These are phyloP conservation scores for Sciurus vulgaris DNA, from an alignment of 2,797 vertebrate species.

Conservation along the genomic window DNA sequence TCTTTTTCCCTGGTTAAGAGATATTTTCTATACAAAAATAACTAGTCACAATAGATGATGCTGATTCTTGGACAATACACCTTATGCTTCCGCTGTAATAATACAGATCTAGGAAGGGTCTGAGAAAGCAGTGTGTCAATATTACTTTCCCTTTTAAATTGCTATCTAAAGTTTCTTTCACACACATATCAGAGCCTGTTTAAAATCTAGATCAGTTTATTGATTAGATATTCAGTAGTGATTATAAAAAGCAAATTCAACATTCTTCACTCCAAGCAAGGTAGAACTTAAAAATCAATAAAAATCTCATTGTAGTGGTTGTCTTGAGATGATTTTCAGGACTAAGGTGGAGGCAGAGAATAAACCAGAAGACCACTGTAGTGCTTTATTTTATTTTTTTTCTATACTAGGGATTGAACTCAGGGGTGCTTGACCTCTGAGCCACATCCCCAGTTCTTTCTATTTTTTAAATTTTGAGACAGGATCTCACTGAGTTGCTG, in stretches of 20 bases:
- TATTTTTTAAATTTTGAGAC: too few species aligned
- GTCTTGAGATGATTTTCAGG: neutral
- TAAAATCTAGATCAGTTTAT: neutral
- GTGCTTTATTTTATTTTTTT: accelerated
- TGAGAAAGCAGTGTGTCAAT: constrained; percentile 57
- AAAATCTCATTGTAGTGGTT: neutral
- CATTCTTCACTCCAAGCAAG: neutral
- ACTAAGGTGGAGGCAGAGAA: neutral
- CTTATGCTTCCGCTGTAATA: constrained; percentile 67
- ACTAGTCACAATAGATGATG: constrained; percentile 72
- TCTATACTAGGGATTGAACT: too few species aligned
- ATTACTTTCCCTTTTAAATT: neutral
- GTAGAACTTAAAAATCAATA: neutral
- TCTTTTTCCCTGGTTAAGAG: constrained; percentile 58
- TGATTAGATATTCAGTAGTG: neutral
- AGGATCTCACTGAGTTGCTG: too few species aligned
- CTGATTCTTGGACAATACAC: constrained; percentile 65
- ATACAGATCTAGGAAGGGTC: constrained; percentile 30
- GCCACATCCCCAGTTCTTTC: too few species aligned
- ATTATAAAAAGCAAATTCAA: neutral
- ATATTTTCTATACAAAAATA: constrained; percentile 64
- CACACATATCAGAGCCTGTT: neutral
- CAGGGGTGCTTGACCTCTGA: too few species aligned
- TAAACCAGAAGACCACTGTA: neutral
- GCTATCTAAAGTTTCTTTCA: constrained; percentile 57